A percentile compares a stretch with the other conserved stretches of the same genome.
phyloP scores from a whole-genome alignment of 1,140 invertebrate genomes.

The Drosophila lini region DNA sequence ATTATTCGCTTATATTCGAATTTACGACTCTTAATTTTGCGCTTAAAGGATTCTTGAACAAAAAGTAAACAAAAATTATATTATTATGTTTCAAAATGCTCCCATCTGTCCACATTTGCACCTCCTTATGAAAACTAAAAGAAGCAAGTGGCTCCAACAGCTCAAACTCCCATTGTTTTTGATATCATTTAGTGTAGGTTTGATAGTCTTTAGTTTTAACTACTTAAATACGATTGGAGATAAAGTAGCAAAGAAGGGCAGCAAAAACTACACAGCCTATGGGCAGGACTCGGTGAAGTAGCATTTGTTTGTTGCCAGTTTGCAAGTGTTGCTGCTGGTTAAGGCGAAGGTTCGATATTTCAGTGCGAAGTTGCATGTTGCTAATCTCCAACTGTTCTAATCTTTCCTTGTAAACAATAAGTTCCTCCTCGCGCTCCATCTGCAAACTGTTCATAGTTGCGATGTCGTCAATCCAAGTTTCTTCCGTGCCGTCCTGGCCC shows the following conservation, averaged over 20 bases:
- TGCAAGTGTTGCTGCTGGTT: conserved; percentile 34
- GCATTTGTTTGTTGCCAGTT: conserved; percentile 7
- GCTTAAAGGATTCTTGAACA: conserved; percentile 30
- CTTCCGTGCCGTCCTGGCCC: conserved; percentile 29
- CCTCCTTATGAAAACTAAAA: conserved; percentile 1
- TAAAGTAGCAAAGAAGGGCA: conserved; percentile 66
- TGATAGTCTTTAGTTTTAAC: conserved; percentile 6
- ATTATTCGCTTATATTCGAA: conserved; percentile 47
- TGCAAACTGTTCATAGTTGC: conserved; percentile 55
- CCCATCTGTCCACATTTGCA: conserved; percentile 19
- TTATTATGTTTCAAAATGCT: conserved; percentile 52
- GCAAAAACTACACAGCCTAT: conserved; percentile 62
- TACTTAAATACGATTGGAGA: conserved; percentile 57
- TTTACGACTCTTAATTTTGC: conserved; percentile 66
- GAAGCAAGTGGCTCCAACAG: conserved; percentile 15
- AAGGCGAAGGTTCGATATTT: conserved; percentile 61
- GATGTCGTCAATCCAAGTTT: conserved; percentile 60
- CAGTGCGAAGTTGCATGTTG: conserved; percentile 68
- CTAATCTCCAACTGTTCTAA: conserved; percentile 63
- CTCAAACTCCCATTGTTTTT: conserved; percentile 2
- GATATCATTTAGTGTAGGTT: not conserved
- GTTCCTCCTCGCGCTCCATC: conserved; percentile 73
- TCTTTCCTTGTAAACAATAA: conserved; percentile 81
- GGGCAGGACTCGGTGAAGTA: conserved; percentile 50
- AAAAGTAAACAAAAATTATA: conserved; percentile 45